Conservation (phyloP, 64 coral and sea anemone genomes). For the Dendronephthya gigantea region DNA sequence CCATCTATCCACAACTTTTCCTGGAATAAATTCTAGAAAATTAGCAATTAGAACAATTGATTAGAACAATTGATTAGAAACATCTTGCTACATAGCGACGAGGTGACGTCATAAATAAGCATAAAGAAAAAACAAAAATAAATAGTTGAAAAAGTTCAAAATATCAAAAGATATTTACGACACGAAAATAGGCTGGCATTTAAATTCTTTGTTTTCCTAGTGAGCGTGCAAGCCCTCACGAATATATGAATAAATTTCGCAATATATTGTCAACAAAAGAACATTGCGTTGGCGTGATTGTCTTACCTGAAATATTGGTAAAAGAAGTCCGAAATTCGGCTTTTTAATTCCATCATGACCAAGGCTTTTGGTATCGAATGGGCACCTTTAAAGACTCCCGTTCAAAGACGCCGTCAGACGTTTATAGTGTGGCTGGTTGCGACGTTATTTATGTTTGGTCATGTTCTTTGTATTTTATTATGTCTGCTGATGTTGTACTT, state of each 20-base stretch:
- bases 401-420: neutral
- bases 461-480: neutral
- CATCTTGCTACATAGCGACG: too few species aligned
- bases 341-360: neutral
- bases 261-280: neutral
- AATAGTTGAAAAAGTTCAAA: neutral
- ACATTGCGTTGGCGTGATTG: neutral
- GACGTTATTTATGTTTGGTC: neutral
- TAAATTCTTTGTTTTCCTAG: too few species aligned
- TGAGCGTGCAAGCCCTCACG: neutral
- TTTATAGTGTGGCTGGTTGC: neutral
- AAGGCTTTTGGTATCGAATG: conserved; percentile 13
- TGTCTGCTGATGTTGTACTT: neutral
- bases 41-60: too few species aligned
- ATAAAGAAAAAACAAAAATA: neutral
- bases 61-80: too few species aligned
- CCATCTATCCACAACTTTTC: too few species aligned
- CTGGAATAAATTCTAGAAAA: too few species aligned
- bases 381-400: neutral
- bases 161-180: neutral
- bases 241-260: neutral
- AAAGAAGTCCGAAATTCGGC: neutral
- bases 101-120: too few species aligned
- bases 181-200: too few species aligned
- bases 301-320: conserved; percentile 23